A percentile compares a stretch with the other conserved stretches of the same genome.
Evolutionary conservation across 2,113 vertebrate genomes (phyloP).

Genomic region (Lasiurus borealis): DNA sequence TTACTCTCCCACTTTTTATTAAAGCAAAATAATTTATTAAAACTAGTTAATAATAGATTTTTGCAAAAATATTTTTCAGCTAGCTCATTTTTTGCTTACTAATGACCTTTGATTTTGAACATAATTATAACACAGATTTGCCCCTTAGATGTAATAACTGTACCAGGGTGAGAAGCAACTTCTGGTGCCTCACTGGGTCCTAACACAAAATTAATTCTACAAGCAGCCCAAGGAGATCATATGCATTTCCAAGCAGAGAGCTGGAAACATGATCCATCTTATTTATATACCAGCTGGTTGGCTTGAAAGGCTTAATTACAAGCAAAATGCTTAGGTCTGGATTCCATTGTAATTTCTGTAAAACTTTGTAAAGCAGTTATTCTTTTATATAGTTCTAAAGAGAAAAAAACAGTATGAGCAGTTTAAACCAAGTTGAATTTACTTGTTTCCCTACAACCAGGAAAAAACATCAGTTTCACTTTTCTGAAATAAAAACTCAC

Average conservation of each 20-base stretch:
- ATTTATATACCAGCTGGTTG: not conserved
- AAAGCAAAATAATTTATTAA: constrained; percentile 37
- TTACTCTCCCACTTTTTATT: not conserved
- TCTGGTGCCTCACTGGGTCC: not conserved
- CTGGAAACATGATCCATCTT: not conserved
- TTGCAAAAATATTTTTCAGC: not conserved
- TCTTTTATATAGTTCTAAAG: constrained; percentile 54
- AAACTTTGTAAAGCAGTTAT: constrained; percentile 29
- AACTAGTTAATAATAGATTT: constrained; percentile 50
- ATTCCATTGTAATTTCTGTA: not conserved
- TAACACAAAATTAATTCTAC: not conserved
- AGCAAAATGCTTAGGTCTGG: constrained; percentile 40
- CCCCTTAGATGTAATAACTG: not conserved
- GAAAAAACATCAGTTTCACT: not conserved
- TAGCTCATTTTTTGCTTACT: constrained; percentile 15
- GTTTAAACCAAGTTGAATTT: constrained; percentile 49
- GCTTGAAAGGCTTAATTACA: constrained; percentile 61
- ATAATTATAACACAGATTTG: not conserved
- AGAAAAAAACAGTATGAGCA: not conserved
- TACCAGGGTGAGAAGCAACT: not conserved
- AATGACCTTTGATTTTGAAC: constrained; percentile 28
- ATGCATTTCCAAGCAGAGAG: not conserved
- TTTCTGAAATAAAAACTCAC: constrained; percentile 43
- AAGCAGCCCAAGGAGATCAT: not conserved
- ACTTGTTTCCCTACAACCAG: constrained; percentile 11